Conservation (phyloP, 2,113 vertebrate genomes). For the Erythrocercus mccallii region DNA sequence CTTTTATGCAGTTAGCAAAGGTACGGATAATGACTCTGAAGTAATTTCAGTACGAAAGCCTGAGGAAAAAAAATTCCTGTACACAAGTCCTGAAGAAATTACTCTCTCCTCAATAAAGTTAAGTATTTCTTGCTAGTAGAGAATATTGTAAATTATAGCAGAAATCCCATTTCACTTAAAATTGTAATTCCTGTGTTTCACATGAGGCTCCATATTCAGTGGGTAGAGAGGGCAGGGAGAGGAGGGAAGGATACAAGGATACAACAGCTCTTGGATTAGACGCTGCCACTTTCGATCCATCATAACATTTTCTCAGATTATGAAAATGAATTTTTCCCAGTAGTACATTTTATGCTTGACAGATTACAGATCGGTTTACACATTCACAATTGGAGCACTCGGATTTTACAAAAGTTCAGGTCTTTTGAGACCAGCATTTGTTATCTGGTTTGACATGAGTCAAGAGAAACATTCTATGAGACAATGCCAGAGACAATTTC, state of each 20-base stretch:
- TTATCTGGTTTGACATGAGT: not conserved
- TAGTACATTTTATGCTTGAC: conserved; percentile 54
- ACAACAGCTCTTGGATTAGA: not conserved
- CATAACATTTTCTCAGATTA: conserved; percentile 43
- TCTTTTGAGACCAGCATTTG: not conserved
- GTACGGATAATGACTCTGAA: not conserved
- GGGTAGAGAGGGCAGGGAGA: not conserved
- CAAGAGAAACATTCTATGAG: not conserved
- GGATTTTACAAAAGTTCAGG: not conserved
- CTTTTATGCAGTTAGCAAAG: not conserved
- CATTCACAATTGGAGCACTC: not conserved
- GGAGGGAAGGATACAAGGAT: not conserved
- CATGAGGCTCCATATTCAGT: not conserved
- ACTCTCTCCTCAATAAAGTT: not conserved
- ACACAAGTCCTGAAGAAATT: not conserved
- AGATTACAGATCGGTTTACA: conserved; percentile 43
- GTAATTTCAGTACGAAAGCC: not conserved
- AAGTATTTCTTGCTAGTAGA: not conserved
- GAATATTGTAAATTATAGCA: not conserved
- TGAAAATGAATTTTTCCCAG: conserved; percentile 53
- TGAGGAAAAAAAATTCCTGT: not conserved
- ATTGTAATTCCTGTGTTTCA: not conserved
- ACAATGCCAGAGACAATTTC: not conserved
- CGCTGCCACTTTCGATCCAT: conserved; percentile 31
- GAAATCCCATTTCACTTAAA: not conserved